These are phyloP conservation scores for Hymenopus coronatus DNA, from an alignment of 2,888 invertebrate genomes.

Conservation along the genomic window DNA sequence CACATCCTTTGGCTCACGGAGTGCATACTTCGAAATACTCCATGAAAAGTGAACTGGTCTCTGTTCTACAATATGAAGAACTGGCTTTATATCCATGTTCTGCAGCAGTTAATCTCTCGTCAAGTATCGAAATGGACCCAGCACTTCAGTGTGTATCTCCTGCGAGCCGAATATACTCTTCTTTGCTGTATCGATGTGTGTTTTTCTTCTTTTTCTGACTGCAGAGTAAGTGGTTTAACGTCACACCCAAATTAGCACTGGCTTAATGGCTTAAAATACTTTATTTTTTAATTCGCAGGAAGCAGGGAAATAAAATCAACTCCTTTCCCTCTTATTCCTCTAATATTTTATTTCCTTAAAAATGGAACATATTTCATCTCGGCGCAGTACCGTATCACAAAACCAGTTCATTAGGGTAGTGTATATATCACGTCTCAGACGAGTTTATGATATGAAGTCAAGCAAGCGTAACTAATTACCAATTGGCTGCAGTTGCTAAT, in stretches of 20 bases:
- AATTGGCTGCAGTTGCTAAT: neutral
- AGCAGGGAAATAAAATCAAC: neutral
- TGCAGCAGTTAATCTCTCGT: too few relatives aligned
- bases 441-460: neutral
- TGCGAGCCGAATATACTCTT: too few relatives aligned
- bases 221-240: neutral
- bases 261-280: neutral
- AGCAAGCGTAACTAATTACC: slow-evolving; percentile 3
- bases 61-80: too few relatives aligned
- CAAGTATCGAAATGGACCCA: too few relatives aligned
- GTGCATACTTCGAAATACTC: too few relatives aligned
- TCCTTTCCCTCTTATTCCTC: neutral
- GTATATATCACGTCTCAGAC: neutral
- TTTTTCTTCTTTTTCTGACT: too few relatives aligned
- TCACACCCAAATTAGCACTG: neutral
- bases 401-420: neutral
- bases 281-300: neutral
- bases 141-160: too few relatives aligned
- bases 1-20: too few relatives aligned
- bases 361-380: neutral
- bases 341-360: neutral
- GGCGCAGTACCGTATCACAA: neutral
- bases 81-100: too few relatives aligned
- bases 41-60: too few relatives aligned
- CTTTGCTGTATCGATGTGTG: too few relatives aligned